Base-by-base conservation (phyloP, 2,113 vertebrate species). In the Scomber scombrus region DNA sequence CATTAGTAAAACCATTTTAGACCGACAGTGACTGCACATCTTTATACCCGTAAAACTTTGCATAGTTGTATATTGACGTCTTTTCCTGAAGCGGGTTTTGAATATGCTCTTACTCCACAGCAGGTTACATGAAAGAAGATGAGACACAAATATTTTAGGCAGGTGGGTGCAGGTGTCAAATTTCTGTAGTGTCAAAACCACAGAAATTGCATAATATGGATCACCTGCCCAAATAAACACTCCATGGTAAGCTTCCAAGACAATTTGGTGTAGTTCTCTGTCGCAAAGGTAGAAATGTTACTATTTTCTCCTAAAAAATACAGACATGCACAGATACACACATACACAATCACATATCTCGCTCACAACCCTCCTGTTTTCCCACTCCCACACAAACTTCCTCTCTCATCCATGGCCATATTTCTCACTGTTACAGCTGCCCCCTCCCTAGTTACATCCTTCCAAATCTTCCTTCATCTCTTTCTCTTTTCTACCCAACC, bases 381-480 rank as follows among this genome's bases (percentile, higher is more conserved):
- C 60, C 34, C 45, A 72, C 73, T 45, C 43, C 51, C 47, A 50
- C 65, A 19, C 75, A 75, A 51, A 76, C 50, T 45, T 78, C 55
- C 63, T 63, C 43, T 78, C 64, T 57, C 12, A 69, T 68, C 16
- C 31, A 49, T 57, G 43, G 26, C 73, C 69, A 78, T 50, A 76
- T 75, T 85, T 77, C 23, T 9, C 61, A 79, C 45, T 47, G 11
- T 23, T 49, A 18, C 9, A 11, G 3, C 54, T 51, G 19, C 45
- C 18, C 58, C n/a, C 14, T 3, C 51, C 40, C 31, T 69, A 50
- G 3, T 63, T 55, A 50, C 67, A 19, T 49, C 61, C 54, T 71
- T 11, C 46, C 49, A 21, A 21, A n/a, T 31, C 47, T 21, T 26
- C 52, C 21, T 58, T 70, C 14, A 62, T 77, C 49, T 6, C 19